Conservation (phyloP, 1,140 invertebrate species). For the Zaprionus africanus region DNA sequence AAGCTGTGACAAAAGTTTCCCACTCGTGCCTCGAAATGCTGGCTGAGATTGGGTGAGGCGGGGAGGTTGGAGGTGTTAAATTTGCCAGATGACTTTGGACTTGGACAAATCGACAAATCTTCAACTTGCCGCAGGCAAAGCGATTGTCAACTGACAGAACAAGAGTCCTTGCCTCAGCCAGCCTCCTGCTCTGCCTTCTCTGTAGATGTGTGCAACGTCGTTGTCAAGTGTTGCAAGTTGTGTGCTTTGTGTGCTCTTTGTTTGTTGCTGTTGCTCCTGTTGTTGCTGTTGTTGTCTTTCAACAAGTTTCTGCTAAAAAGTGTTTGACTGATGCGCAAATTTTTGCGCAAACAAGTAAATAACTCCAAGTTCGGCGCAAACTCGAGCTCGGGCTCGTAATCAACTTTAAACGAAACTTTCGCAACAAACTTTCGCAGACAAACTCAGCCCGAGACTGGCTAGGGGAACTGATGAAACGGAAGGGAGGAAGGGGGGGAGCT, state of each 20-base stretch:
- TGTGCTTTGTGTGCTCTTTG: not conserved
- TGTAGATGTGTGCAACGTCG: not conserved
- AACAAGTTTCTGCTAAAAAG: slow-evolving; percentile 28
- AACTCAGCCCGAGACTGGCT: not conserved
- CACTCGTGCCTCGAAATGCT: not conserved
- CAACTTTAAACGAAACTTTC: slow-evolving; percentile 74
- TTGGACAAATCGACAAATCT: not conserved
- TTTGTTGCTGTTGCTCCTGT: not conserved
- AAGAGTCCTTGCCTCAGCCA: not conserved
- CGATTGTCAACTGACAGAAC: slow-evolving; percentile 39
- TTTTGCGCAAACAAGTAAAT: slow-evolving; percentile 39
- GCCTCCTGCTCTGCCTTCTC: not conserved
- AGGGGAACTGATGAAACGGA: not conserved
- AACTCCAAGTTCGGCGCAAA: slow-evolving; percentile 49
- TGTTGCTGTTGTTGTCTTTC: not conserved
- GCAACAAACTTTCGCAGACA: slow-evolving; percentile 27
- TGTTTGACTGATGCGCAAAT: slow-evolving; percentile 48
- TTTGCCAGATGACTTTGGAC: slow-evolving; percentile 36
- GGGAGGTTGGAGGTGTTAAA: slow-evolving; percentile 4
- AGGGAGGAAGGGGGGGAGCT: not conserved
- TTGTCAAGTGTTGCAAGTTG: slow-evolving; percentile 2
- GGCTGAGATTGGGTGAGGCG: not conserved
- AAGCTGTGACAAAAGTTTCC: slow-evolving; percentile 31
- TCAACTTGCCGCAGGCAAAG: not conserved
- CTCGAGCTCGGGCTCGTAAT: slow-evolving; percentile 64